Evolutionary conservation across 2,888 invertebrate genomes (phyloP), one percentile per base, ranked within the genome.

Genomic region (Lymantria dispar): DNA sequence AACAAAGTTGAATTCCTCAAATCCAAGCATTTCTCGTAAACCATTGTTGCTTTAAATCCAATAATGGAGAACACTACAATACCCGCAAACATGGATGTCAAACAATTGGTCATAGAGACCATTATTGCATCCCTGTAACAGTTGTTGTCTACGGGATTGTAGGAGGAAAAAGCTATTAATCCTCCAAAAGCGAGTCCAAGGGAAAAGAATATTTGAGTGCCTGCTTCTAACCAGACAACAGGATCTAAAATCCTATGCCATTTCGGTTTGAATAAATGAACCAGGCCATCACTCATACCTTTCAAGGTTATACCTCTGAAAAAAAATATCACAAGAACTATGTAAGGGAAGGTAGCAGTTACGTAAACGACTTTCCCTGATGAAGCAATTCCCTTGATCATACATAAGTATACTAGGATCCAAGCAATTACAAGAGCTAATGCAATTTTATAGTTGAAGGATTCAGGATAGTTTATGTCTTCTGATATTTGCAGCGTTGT

Each of bases 201-300:
- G 0, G 98, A 98, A 86, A 98, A 99, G 91, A 99, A 99, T 71
- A 99, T 98, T 83, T 99, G 99, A 0, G 98, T 98, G 1, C 98
- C 98, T 0, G 99, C 98, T 87, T 99, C 98, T 48, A 99, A 87
- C 99, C 99, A 99, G 0, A 99, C 98, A 0, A 97, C 97, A 8
- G 98, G 98, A 88, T 98, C 98, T 36, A 96, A 87, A 52, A 99
- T 93, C 54, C 95, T 97, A 72, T 96, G 96, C 96, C 98, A 97
- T 90, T 97, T 96, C 0, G 98, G 98, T 0, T 97, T 97, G 77
- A 98, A 98, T 29, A 98, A 92, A 85, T 98, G 98, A 7, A 94
- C 92, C 0, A 98, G 87, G 0, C 98, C 98, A 73, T 98, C 97
- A 33, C 93, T 72, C 95, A 95, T 95, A 50, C 98, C 98, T 68